Evolutionary conservation across 2,888 invertebrate genomes (phyloP).

Genomic region (Drosophila melanosoma): DNA sequence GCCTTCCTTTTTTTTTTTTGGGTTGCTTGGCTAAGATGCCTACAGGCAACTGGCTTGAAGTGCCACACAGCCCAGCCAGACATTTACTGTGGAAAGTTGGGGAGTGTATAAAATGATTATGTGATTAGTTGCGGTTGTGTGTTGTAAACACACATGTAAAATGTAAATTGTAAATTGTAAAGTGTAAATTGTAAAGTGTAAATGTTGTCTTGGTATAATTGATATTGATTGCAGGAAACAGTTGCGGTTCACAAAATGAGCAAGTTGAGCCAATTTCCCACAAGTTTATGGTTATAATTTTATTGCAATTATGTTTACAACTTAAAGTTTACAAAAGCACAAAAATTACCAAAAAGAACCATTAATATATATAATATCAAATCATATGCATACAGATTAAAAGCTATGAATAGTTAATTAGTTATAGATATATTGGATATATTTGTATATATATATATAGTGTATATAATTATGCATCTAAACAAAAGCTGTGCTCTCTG

Average conservation of each 20-base stretch:
- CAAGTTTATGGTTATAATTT: constrained; percentile 4
- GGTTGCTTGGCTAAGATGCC: constrained; percentile 27
- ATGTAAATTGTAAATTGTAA: background rate
- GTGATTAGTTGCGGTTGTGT: constrained; percentile 41
- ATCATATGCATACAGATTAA: background rate
- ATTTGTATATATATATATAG: background rate
- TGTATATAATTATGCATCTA: constrained; percentile 15
- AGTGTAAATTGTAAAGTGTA: constrained; percentile 4
- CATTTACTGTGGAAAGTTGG: constrained; percentile 1
- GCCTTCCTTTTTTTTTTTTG: constrained; percentile 33
- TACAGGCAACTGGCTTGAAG: constrained; percentile 41
- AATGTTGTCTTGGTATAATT: constrained; percentile 36
- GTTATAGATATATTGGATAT: background rate
- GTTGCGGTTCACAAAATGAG: constrained; percentile 21
- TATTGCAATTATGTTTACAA: constrained; percentile 30
- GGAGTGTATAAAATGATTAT: constrained; percentile 42
- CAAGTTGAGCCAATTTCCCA: constrained; percentile 4
- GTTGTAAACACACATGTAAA: constrained; percentile 27
- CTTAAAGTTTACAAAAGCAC: constrained; percentile 44
- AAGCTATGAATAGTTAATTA: background rate
- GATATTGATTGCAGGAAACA: constrained; percentile 35
- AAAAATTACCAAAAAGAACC: constrained; percentile 25
- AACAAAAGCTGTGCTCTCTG: constrained; percentile 90
- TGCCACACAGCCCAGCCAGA: constrained; percentile 24
- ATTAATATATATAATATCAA: background rate